These are phyloP conservation scores for Xiphorhynchus erythropygius DNA, from an alignment of 2,797 vertebrate genomes.

Conservation along the genomic window DNA sequence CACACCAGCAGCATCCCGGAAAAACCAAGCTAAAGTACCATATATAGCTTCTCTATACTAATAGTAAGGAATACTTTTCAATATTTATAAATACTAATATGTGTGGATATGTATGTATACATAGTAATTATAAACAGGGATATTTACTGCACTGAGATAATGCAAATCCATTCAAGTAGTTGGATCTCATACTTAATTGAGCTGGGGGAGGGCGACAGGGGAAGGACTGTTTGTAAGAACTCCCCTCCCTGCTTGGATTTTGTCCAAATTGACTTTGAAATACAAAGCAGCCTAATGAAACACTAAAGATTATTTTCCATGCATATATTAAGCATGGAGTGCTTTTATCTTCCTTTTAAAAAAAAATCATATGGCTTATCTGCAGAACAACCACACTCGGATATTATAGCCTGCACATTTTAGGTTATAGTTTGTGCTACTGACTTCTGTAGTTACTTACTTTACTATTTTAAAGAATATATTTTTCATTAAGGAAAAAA, in stretches of 20 bases:
- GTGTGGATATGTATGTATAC: fast-evolving
- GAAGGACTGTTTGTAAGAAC: background rate
- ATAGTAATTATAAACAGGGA: background rate
- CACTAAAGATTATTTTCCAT: background rate
- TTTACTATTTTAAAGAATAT: background rate
- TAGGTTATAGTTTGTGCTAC: background rate
- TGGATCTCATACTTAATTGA: background rate
- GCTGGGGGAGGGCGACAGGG: background rate
- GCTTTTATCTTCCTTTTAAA: background rate
- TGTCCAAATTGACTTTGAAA: background rate
- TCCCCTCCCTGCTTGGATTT: background rate
- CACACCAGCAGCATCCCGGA: background rate
- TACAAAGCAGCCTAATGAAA: background rate
- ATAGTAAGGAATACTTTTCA: background rate
- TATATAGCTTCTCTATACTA: background rate
- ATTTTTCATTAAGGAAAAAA: background rate
- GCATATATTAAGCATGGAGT: background rate
- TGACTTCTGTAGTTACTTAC: background rate
- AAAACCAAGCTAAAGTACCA: background rate
- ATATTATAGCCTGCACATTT: background rate
- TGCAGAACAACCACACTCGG: background rate
- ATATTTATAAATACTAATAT: background rate
- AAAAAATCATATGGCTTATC: background rate
- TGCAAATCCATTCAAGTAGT: background rate
- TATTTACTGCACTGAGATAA: background rate